Percentiles rank a stretch among this genome's conserved stretches.
Evolutionary conservation across 2,113 vertebrate genomes (phyloP).

Genomic region (Hoplias malabaricus): DNA sequence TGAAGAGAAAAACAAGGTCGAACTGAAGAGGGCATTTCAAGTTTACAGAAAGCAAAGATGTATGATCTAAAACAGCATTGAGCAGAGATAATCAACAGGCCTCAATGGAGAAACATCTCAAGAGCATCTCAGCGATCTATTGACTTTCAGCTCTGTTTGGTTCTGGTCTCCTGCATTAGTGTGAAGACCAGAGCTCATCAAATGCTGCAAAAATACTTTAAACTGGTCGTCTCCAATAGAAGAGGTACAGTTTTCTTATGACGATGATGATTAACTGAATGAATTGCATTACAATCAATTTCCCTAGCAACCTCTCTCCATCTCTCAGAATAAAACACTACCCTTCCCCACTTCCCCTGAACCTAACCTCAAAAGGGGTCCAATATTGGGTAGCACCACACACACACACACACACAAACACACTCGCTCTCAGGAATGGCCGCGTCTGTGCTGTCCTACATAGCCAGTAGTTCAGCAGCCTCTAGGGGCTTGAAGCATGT

Average conservation of each 20-base stretch:
- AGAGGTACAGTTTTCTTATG: not conserved
- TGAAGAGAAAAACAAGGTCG: conserved; percentile 26
- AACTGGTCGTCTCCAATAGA: too few species aligned
- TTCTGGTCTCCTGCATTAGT: too few species aligned
- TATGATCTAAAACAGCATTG: too few species aligned
- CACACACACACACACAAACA: conserved; percentile 23
- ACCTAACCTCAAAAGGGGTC: conserved; percentile 7
- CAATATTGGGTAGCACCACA: not conserved
- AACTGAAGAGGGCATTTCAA: conserved; percentile 26
- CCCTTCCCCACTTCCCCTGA: not conserved
- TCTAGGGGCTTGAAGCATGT: conserved; percentile 74
- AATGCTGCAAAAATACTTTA: too few species aligned
- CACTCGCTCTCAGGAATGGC: conserved; percentile 3
- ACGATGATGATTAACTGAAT: not conserved
- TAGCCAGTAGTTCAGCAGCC: conserved; percentile 65
- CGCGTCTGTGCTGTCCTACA: conserved; percentile 67
- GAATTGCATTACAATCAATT: not conserved
- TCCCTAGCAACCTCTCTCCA: not conserved
- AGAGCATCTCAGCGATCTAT: too few species aligned
- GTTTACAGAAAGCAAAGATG: not conserved
- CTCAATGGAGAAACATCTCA: not conserved
- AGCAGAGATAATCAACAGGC: not conserved
- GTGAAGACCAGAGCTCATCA: too few species aligned
- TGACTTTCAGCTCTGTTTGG: too few species aligned
- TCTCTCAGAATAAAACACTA: not conserved